phyloP scores from a whole-genome alignment of 2,797 vertebrate species.

The Manis pentadactyla region DNA sequence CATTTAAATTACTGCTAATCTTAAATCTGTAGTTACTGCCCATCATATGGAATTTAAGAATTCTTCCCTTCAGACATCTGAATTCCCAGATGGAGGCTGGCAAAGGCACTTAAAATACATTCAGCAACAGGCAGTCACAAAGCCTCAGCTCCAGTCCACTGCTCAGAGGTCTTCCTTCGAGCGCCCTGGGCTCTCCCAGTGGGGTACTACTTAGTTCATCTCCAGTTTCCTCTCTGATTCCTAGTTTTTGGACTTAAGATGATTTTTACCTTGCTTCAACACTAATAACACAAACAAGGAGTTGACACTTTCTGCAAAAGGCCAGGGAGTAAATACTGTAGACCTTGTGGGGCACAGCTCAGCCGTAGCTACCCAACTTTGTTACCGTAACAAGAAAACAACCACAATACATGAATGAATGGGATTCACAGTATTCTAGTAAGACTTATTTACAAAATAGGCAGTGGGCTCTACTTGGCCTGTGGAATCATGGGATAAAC shows the following conservation, averaged over 20 bases:
- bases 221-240: background rate
- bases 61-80: background rate
- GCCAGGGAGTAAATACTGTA: background rate
- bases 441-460: constrained; percentile 56
- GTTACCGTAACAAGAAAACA: background rate
- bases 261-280: background rate
- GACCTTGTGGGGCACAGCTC: background rate
- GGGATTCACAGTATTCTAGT: background rate
- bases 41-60: constrained; percentile 42
- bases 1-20: constrained; percentile 27
- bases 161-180: background rate
- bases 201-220: background rate
- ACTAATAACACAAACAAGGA: background rate
- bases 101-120: background rate
- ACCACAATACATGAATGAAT: background rate
- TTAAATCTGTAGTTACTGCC: constrained; percentile 16
- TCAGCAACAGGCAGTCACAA: background rate
- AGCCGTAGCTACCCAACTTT: background rate
- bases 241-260: background rate
- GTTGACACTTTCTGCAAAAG: background rate
- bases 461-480: background rate
- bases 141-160: background rate
- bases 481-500: background rate
- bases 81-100: background rate
- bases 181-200: background rate